phyloP scores from a whole-genome alignment of 2,797 vertebrate genomes.

The Cacajao melanocephalus region DNA sequence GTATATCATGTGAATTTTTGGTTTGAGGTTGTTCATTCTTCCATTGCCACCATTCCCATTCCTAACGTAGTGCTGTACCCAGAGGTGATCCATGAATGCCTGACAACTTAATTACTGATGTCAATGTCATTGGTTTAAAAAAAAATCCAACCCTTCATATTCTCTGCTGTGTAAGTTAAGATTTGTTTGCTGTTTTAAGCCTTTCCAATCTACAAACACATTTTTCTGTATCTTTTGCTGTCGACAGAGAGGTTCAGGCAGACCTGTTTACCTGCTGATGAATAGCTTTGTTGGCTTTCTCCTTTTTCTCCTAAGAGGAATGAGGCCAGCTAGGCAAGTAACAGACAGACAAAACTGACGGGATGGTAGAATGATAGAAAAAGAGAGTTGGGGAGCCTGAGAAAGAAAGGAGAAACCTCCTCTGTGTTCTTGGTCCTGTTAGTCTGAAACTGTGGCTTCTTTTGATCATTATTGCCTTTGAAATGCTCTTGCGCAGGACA shows the following conservation, averaged over 20 bases:
- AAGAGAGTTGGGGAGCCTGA: background rate
- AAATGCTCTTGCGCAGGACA: slow-evolving; percentile 47
- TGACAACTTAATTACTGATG: background rate
- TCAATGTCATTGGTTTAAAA: background rate
- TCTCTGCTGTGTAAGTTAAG: background rate
- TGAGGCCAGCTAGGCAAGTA: background rate
- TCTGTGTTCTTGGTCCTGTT: background rate
- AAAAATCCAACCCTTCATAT: background rate
- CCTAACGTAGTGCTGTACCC: background rate
- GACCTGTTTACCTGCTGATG: slow-evolving; percentile 60
- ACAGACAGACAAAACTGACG: background rate
- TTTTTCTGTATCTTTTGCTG: slow-evolving; percentile 57
- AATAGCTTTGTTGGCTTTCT: slow-evolving; percentile 44
- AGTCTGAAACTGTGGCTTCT: slow-evolving; percentile 12
- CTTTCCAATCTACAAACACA: background rate
- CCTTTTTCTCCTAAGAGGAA: background rate
- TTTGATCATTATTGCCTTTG: slow-evolving; percentile 33
- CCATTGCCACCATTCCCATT: background rate
- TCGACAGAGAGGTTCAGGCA: background rate
- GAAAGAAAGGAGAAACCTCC: background rate
- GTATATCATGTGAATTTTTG: background rate
- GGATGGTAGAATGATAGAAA: background rate
- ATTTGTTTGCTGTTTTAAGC: slow-evolving; percentile 46
- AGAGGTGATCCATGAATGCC: background rate
- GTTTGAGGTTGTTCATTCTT: background rate